Evolutionary conservation across 2,888 invertebrate species (phyloP).

Genomic region (Hypomecis punctinalis): DNA sequence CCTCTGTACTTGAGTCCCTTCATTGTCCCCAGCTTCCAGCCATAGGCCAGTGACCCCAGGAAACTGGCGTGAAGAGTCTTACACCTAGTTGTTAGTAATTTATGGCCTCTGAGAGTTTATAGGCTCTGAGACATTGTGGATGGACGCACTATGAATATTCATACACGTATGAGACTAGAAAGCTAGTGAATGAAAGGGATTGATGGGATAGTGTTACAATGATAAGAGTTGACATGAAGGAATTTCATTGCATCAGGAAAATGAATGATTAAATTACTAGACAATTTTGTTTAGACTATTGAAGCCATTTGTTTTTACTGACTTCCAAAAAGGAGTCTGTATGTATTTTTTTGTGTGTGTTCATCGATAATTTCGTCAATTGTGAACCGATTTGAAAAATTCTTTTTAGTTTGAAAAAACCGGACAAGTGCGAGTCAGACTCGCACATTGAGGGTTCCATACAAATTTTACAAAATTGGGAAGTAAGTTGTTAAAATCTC

Average conservation of each 20-base stretch:
- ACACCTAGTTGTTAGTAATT: constrained; percentile 64
- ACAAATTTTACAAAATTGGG: too few species aligned
- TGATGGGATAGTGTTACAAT: background rate
- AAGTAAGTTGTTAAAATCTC: too few species aligned
- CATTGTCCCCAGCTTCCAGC: constrained; percentile 67
- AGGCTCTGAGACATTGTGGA: constrained; percentile 36
- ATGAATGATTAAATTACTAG: background rate
- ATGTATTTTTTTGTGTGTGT: too few species aligned
- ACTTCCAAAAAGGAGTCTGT: too few species aligned
- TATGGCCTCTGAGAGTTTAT: constrained; percentile 53
- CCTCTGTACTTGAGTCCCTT: constrained; percentile 25
- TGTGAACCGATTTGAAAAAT: too few species aligned
- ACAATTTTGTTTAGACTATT: background rate
- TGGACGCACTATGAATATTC: constrained; percentile 22
- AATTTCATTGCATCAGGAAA: background rate
- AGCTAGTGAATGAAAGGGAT: constrained; percentile 11
- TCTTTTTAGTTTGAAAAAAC: too few species aligned
- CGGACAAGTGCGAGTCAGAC: too few species aligned
- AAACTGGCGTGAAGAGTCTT: constrained; percentile 57
- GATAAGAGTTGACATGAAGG: background rate
- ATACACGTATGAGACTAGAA: constrained; percentile 25
- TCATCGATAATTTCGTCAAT: too few species aligned
- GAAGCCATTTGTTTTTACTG: too few species aligned
- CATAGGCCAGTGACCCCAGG: constrained; percentile 60
- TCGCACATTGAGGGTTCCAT: too few species aligned